phyloP scores from a whole-genome alignment of 37 sponge, comb jelly and placozoan genomes.

The Chondrosia reniformis region DNA sequence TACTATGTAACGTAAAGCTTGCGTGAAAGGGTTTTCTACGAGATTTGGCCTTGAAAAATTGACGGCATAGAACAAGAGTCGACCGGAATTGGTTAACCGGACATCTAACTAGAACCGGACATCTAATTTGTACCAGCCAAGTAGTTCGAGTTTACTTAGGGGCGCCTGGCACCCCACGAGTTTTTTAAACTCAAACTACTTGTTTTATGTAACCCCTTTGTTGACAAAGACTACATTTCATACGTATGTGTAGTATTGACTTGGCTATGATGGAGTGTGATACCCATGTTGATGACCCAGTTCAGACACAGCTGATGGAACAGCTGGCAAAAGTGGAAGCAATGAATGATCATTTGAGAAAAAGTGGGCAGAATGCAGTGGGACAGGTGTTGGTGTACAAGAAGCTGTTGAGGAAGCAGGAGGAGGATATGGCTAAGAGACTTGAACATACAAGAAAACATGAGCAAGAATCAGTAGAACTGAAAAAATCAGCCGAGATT shows the following conservation, averaged over 20 bases:
- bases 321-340: constrained; percentile 20
- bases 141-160: no score
- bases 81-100: no score
- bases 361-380: not conserved
- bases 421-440: constrained; percentile 44
- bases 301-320: not conserved
- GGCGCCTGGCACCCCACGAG: no score
- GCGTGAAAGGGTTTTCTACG: no score
- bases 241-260: constrained; percentile 15
- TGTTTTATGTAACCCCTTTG: no score
- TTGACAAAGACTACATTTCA: no score
- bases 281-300: not conserved
- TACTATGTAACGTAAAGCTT: no score
- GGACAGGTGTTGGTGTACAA: constrained; percentile 22
- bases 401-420: constrained; percentile 23
- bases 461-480: constrained; percentile 54
- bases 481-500: constrained; percentile 62
- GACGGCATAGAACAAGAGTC: no score
- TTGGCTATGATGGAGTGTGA: not conserved
- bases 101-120: no score
- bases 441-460: constrained; percentile 45
- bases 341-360: constrained; percentile 5
- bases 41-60: no score
- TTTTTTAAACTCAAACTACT: no score
- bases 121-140: no score